Percentiles rank a stretch among this genome's conserved stretches.
phyloP scores from a whole-genome alignment of 2,113 vertebrate genomes.

The Odocoileus virginianus region DNA sequence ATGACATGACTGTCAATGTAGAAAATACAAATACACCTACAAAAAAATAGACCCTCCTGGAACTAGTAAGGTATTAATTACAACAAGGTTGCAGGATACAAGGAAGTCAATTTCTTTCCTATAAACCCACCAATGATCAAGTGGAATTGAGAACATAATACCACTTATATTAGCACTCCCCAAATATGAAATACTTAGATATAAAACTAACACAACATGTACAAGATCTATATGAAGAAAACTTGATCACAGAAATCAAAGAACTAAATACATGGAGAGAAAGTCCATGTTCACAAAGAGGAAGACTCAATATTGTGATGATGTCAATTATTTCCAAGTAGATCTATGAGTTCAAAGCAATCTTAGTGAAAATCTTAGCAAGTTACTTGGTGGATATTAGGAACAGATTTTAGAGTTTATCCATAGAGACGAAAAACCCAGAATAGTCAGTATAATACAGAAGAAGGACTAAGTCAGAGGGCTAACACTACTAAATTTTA shows the following conservation, averaged over 20 bases:
- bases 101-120: neutral
- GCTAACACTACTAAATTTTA: no score
- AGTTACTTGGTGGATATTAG: neutral
- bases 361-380: neutral
- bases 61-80: neutral
- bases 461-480: neutral
- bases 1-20: neutral
- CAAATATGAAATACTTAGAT: neutral
- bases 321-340: neutral
- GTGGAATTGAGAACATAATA: neutral
- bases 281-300: neutral
- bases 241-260: neutral
- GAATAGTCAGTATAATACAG: neutral
- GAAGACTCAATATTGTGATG: neutral
- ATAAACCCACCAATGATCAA: neutral
- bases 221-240: neutral
- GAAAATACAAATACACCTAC: neutral
- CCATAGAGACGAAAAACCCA: no score
- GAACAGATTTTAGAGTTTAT: neutral
- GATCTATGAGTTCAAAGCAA: neutral
- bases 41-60: neutral
- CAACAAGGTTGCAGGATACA: neutral
- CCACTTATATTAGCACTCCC: neutral
- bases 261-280: neutral
- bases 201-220: neutral